These are phyloP conservation scores for Oncorhynchus tshawytscha DNA, from an alignment of 2,113 vertebrate species.

Conservation along the genomic window DNA sequence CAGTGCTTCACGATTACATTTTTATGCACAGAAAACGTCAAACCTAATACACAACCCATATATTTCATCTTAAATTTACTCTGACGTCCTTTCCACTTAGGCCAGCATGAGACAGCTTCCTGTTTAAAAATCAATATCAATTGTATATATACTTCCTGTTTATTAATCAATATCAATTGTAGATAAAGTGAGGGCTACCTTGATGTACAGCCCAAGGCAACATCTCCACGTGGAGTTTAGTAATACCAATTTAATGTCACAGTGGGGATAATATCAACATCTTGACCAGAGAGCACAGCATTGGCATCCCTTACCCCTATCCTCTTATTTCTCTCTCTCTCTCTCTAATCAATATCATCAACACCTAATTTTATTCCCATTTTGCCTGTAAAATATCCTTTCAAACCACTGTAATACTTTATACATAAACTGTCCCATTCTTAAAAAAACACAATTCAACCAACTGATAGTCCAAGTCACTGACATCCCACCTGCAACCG, in stretches of 20 bases:
- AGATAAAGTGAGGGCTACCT: neutral
- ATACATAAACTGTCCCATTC: neutral
- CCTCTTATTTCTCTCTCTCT: no score
- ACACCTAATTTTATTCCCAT: neutral
- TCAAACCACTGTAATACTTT: neutral
- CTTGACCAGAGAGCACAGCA: no score
- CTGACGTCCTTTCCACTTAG: neutral
- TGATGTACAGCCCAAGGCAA: neutral
- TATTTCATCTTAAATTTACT: neutral
- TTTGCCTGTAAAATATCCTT: neutral
- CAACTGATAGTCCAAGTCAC: no score
- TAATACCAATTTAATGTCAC: neutral
- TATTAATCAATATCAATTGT: conserved; percentile 38
- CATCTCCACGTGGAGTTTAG: no score
- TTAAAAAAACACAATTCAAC: no score
- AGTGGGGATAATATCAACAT: no score
- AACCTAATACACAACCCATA: no score
- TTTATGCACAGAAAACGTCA: no score
- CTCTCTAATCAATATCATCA: no score
- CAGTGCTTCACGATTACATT: no score
- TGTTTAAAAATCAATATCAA: conserved; percentile 36
- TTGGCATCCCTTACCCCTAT: no score
- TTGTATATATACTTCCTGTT: neutral
- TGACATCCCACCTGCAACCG: no score
- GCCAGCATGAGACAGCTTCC: neutral